Percentiles rank a stretch among this genome's conserved stretches.
Evolutionary conservation across 1,140 invertebrate genomes (phyloP).

Genomic region (Ptiloglossa arizonensis): DNA sequence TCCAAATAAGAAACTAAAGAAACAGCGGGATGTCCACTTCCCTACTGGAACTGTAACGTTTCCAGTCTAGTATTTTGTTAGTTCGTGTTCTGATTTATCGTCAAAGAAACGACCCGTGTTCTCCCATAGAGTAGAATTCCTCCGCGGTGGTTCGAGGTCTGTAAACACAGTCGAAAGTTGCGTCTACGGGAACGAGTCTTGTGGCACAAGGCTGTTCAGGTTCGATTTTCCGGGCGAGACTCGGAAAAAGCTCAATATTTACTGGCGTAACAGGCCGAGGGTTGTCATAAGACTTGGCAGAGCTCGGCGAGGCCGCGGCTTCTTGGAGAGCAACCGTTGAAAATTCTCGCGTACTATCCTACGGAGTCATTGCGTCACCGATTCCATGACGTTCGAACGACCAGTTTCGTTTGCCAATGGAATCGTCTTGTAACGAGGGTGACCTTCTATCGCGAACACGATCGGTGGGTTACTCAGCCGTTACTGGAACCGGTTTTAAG

Average conservation of each 20-base stretch:
- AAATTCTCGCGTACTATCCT: constrained; percentile 10
- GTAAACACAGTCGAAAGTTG: background rate
- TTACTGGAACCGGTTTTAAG: constrained; percentile 4
- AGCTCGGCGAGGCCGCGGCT: background rate
- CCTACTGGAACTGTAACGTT: no score
- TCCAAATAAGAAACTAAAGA: no score
- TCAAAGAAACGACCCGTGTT: no score
- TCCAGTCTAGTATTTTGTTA: no score
- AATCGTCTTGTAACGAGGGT: background rate
- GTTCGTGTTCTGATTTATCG: no score
- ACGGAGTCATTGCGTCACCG: no score
- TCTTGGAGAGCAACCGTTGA: background rate
- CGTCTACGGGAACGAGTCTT: background rate
- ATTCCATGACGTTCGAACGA: background rate
- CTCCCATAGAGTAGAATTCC: background rate
- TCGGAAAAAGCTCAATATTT: constrained; percentile 3
- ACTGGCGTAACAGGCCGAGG: constrained; percentile 13
- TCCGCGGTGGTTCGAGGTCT: no score
- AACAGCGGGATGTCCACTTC: no score
- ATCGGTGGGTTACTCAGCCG: background rate
- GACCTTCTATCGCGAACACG: background rate
- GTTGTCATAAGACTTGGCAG: constrained; percentile 29
- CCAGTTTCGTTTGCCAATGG: background rate
- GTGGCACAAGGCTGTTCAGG: no score
- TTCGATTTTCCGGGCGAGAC: background rate